These are phyloP conservation scores for Lasiurus cinereus DNA, from an alignment of 2,113 vertebrate species.

Conservation along the genomic window DNA sequence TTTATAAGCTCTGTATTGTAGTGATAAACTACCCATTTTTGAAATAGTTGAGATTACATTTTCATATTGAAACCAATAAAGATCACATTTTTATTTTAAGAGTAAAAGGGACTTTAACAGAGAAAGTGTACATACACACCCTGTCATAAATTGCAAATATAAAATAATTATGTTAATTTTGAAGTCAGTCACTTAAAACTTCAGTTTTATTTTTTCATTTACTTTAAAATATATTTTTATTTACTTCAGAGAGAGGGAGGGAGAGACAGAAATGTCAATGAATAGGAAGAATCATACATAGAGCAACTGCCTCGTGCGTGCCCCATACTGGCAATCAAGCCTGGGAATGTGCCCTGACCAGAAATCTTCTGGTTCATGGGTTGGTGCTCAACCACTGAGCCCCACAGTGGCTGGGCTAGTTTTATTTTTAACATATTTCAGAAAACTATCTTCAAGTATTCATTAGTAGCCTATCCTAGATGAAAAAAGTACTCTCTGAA, in stretches of 20 bases:
- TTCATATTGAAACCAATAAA: constrained; percentile 75
- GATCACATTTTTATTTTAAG: constrained; percentile 73
- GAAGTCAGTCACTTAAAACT: constrained; percentile 76
- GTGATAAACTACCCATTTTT: constrained; percentile 52
- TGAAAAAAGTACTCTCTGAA: constrained; percentile 72
- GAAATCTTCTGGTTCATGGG: too few species aligned
- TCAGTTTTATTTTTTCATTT: constrained; percentile 65
- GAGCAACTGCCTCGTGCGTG: too few species aligned
- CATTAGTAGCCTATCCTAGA: constrained; percentile 66
- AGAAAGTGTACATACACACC: constrained; percentile 30
- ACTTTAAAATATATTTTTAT: too few species aligned
- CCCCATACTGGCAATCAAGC: too few species aligned
- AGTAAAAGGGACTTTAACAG: constrained; percentile 61
- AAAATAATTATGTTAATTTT: constrained; percentile 79
- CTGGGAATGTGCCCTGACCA: too few species aligned
- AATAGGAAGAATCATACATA: too few species aligned
- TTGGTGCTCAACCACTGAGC: too few species aligned
- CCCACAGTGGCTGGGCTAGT: constrained; percentile 20
- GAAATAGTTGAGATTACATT: constrained; percentile 75
- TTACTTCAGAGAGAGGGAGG: too few species aligned
- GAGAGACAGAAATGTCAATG: too few species aligned
- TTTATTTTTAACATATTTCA: constrained; percentile 79
- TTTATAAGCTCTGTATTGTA: constrained; percentile 48
- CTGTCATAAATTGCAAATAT: constrained; percentile 71
- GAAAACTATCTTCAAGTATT: constrained; percentile 74